These are phyloP conservation scores for Ypsolopha sequella DNA, from an alignment of 2,888 invertebrate species.

Conservation along the genomic window DNA sequence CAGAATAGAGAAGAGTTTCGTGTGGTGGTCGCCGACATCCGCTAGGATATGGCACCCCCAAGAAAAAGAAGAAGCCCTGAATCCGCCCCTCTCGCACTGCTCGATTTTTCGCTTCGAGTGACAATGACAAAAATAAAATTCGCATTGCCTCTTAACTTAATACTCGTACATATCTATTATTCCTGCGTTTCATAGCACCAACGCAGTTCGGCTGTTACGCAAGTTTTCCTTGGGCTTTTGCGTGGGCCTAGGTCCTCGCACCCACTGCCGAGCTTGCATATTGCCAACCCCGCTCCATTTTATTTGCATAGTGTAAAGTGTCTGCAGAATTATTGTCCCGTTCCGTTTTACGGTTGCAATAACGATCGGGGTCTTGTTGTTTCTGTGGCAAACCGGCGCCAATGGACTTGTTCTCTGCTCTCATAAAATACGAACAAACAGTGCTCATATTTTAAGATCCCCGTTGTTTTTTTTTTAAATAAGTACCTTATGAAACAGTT, in stretches of 20 bases:
- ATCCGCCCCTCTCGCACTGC: too few species aligned
- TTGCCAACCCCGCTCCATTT: background rate
- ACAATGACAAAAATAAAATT: too few species aligned
- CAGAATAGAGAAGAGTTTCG: too few species aligned
- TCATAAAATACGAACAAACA: conserved; percentile 23
- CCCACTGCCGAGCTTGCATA: background rate
- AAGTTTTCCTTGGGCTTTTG: background rate
- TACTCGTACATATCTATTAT: too few species aligned
- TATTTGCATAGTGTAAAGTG: conserved; percentile 4
- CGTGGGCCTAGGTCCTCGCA: background rate
- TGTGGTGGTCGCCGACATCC: too few species aligned
- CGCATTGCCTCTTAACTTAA: too few species aligned
- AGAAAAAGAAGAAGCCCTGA: too few species aligned
- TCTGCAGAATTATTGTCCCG: conserved; percentile 23
- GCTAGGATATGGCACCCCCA: too few species aligned
- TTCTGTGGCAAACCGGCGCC: conserved; percentile 11
- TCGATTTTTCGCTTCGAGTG: too few species aligned
- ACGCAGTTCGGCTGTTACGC: background rate
- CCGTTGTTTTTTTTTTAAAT: too few species aligned
- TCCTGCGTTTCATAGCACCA: too few species aligned
- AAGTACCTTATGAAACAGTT: too few species aligned
- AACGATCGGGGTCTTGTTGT: conserved; percentile 28
- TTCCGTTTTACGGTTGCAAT: conserved; percentile 34
- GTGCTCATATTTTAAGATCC: conserved; percentile 3
- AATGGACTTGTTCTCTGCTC: conserved; percentile 28